Percentiles rank a stretch among this genome's conserved stretches.
phyloP scores from a whole-genome alignment of 2,888 invertebrate genomes.

The Tachina fera region DNA sequence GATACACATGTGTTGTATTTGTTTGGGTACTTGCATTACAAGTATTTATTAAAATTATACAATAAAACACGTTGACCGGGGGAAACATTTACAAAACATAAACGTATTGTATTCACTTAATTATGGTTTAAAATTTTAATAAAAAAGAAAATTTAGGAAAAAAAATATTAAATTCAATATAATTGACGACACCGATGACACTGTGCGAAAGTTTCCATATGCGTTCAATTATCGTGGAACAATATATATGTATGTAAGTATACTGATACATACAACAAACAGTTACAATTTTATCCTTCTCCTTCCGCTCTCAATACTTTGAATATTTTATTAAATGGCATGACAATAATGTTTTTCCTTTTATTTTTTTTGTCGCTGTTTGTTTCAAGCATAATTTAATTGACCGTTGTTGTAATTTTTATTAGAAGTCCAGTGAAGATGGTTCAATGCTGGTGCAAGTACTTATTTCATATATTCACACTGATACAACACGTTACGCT shows the following conservation, averaged over 20 bases:
- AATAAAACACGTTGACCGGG: slow-evolving; percentile 67
- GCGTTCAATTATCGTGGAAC: slow-evolving; percentile 61
- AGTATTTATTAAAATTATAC: slow-evolving; percentile 70
- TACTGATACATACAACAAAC: slow-evolving; percentile 15
- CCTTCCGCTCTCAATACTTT: not conserved
- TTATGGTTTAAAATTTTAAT: slow-evolving; percentile 59
- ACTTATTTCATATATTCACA: slow-evolving; percentile 67
- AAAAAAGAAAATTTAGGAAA: slow-evolving; percentile 4
- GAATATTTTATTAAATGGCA: slow-evolving; percentile 42
- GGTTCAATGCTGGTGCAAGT: slow-evolving; percentile 59
- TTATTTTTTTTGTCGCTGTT: not conserved
- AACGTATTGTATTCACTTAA: slow-evolving; percentile 57
- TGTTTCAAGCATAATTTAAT: slow-evolving; percentile 30
- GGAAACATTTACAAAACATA: slow-evolving; percentile 70
- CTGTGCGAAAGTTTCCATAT: slow-evolving; percentile 69
- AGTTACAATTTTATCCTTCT: not conserved
- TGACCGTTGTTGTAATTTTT: not conserved
- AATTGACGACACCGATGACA: slow-evolving; percentile 71
- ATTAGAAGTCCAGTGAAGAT: slow-evolving; percentile 55
- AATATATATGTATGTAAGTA: not conserved
- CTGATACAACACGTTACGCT: slow-evolving; percentile 32
- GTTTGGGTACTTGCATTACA: slow-evolving; percentile 38
- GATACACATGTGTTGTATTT: slow-evolving; percentile 39
- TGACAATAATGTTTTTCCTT: slow-evolving; percentile 40
- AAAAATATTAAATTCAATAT: slow-evolving; percentile 46